Conservation (phyloP, 2,113 vertebrate species). For the Pandion haliaetus region DNA sequence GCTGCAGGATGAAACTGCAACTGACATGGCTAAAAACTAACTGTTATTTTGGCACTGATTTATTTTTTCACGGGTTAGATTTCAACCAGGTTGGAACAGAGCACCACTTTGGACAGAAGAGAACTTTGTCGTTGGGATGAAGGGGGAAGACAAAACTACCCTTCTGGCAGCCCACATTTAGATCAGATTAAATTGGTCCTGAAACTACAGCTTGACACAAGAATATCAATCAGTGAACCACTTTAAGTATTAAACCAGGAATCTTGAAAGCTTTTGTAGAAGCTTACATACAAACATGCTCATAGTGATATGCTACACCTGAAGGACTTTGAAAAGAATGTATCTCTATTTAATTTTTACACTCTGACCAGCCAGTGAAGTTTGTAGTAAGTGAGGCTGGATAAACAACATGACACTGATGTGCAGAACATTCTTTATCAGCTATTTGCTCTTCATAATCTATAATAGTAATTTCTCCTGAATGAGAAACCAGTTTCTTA, state of each 20-base stretch:
- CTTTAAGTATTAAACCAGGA: background rate
- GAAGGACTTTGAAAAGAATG: background rate
- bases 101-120: background rate
- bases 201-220: background rate
- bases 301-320: background rate
- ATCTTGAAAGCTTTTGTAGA: background rate
- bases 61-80: background rate
- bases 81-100: background rate
- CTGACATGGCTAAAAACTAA: background rate
- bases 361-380: background rate
- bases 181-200: background rate
- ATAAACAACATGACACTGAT: background rate
- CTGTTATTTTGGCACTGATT: background rate
- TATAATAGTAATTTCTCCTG: background rate
- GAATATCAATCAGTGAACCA: background rate
- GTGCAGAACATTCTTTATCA: background rate
- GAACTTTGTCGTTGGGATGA: rapidly evolving
- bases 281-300: background rate
- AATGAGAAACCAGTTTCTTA: background rate
- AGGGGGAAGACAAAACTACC: background rate
- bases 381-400: background rate
- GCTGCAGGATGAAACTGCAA: background rate
- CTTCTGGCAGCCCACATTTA: background rate
- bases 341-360: background rate
- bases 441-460: background rate